Percentiles rank a stretch among this genome's conserved stretches.
Conservation (phyloP, 2,888 invertebrate genomes). For the Phytoseiulus persimilis region DNA sequence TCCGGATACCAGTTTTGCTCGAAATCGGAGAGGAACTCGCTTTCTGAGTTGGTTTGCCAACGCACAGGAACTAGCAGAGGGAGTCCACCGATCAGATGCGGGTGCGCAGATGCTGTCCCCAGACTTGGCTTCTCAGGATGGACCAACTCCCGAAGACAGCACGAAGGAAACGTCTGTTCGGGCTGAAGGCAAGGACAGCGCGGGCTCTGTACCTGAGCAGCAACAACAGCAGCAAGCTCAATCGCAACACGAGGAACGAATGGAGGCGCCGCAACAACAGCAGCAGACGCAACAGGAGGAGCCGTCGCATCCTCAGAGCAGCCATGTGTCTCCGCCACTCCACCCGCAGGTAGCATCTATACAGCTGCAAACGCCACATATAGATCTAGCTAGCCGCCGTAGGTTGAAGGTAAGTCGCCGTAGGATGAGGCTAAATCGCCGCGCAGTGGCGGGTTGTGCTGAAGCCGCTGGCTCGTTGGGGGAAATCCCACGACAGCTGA, state of each 20-base stretch:
- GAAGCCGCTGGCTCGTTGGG: no score
- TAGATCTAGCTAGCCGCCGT: slow-evolving; percentile 39
- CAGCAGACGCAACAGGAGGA: background rate
- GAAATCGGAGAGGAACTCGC: no score
- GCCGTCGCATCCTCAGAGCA: background rate
- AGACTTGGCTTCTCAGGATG: background rate
- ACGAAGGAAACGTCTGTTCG: background rate
- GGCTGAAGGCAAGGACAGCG: background rate
- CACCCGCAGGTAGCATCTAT: background rate
- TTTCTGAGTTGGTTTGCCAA: no score
- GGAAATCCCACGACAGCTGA: no score
- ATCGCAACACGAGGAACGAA: background rate
- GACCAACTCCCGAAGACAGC: background rate
- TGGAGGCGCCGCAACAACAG: background rate
- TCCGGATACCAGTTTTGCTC: no score
- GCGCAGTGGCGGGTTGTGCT: no score
- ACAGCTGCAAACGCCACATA: slow-evolving; percentile 17
- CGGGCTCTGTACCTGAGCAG: background rate
- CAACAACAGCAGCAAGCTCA: slow-evolving; percentile 10
- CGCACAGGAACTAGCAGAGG: background rate
- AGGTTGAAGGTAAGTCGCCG: slow-evolving; percentile 32
- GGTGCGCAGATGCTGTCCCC: background rate
- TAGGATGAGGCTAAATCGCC: no score
- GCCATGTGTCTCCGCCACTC: background rate
- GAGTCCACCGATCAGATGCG: background rate